Conservation (phyloP, 2,888 invertebrate species). For the Mycalesis mineus region DNA sequence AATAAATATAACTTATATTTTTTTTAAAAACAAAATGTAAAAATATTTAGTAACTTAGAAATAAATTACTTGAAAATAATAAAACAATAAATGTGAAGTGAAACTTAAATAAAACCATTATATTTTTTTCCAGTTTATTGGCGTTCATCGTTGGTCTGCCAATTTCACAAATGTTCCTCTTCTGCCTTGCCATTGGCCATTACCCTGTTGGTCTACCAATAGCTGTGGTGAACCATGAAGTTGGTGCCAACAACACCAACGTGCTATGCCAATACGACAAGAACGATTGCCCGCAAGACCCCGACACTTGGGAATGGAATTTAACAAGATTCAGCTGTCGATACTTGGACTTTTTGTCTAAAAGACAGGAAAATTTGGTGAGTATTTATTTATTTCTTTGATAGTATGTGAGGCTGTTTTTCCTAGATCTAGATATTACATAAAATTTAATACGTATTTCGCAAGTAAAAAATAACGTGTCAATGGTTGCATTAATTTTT, state of each 20-base stretch:
- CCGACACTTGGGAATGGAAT: slow-evolving; percentile 68
- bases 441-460: no score
- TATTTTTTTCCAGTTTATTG: slow-evolving; percentile 80
- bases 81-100: no score
- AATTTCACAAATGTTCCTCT: slow-evolving; percentile 89
- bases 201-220: slow-evolving; percentile 87
- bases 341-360: slow-evolving; percentile 83
- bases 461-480: no score
- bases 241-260: slow-evolving; percentile 66
- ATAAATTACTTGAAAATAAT: no score
- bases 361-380: slow-evolving; percentile 82
- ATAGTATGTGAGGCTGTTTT: no score
- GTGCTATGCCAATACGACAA: slow-evolving; percentile 68
- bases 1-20: no score
- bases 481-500: no score
- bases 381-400: slow-evolving; percentile 42
- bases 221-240: slow-evolving; percentile 89
- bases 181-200: slow-evolving; percentile 93
- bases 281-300: slow-evolving; percentile 73
- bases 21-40: no score
- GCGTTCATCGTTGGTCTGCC: slow-evolving; percentile 91
- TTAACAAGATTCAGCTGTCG: slow-evolving; percentile 85
- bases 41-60: no score
- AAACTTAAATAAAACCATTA: no score
- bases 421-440: no score